Evolutionary conservation across 2,113 vertebrate genomes (phyloP).

Genomic region (Natator depressus): DNA sequence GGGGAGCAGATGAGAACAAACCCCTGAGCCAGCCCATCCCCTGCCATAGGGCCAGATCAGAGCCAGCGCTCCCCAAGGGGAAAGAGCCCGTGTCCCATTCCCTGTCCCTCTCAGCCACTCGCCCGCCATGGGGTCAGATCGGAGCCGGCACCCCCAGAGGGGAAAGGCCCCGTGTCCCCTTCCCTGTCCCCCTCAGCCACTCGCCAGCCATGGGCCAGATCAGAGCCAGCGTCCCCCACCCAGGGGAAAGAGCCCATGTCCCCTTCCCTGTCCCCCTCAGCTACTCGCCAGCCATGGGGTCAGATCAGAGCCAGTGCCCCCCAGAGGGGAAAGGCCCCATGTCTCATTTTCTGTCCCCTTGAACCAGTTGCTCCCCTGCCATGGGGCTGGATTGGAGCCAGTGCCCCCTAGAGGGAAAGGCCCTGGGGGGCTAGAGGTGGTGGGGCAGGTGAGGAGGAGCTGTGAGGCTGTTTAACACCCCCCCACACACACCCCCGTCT

Average conservation of each 20-base stretch:
- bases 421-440: not conserved
- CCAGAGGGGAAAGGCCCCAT: not conserved
- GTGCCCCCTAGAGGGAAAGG: not conserved
- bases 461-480: too few relatives aligned
- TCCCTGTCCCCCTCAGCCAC: too few relatives aligned
- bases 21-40: not conserved
- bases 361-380: too few relatives aligned
- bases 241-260: too few relatives aligned
- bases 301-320: not conserved
- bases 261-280: too few relatives aligned
- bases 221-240: rapidly evolving
- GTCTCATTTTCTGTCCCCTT: too few relatives aligned
- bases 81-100: not conserved
- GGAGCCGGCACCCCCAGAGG: too few relatives aligned
- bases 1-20: too few relatives aligned
- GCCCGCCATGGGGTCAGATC: not conserved
- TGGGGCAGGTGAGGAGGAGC: too few relatives aligned
- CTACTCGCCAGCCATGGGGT: not conserved
- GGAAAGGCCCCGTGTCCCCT: too few relatives aligned
- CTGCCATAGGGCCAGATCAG: too few relatives aligned
- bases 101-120: not conserved
- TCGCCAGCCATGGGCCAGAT: not conserved
- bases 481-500: not conserved
- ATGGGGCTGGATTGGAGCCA: too few relatives aligned
- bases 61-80: not conserved